These are phyloP conservation scores for Hippocampus comes DNA, from an alignment of 2,113 vertebrate species.

Conservation along the genomic window DNA sequence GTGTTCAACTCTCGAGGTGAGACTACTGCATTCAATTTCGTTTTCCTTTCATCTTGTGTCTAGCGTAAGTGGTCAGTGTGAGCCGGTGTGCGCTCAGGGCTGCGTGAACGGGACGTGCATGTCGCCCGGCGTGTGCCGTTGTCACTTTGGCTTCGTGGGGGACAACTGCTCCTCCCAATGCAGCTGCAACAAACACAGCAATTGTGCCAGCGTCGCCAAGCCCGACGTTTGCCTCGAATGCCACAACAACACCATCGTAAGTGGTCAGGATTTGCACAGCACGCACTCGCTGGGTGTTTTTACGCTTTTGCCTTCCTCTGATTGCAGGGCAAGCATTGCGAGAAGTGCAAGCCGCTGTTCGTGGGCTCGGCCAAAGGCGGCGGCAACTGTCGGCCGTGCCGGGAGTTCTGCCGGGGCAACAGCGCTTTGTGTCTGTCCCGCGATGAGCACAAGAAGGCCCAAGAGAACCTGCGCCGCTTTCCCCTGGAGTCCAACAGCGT, in stretches of 20 bases:
- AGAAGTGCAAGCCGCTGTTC: constrained; percentile 86
- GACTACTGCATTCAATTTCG: not conserved
- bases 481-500: constrained; percentile 77
- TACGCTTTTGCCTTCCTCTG: not conserved
- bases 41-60: not conserved
- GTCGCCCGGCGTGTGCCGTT: constrained; percentile 83
- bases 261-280: not conserved
- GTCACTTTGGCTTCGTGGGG: constrained; percentile 88
- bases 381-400: constrained; percentile 82
- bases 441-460: constrained; percentile 77
- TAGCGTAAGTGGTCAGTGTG: constrained; percentile 82
- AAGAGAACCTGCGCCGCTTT: constrained; percentile 72
- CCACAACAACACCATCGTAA: constrained; percentile 84
- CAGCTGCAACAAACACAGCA: constrained; percentile 88
- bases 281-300: not conserved
- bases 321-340: constrained; percentile 82
- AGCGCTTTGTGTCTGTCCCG: constrained; percentile 81
- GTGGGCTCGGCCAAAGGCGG: constrained; percentile 84
- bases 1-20: too few relatives aligned
- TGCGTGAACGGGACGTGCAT: constrained; percentile 86
- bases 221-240: constrained; percentile 82
- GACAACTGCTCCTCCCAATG: constrained; percentile 88
- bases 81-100: constrained; percentile 85
- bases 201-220: constrained; percentile 78
- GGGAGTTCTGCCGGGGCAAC: constrained; percentile 83